Evolutionary conservation across 1,140 invertebrate genomes (phyloP).

Genomic region (Drosophila mauritiana): DNA sequence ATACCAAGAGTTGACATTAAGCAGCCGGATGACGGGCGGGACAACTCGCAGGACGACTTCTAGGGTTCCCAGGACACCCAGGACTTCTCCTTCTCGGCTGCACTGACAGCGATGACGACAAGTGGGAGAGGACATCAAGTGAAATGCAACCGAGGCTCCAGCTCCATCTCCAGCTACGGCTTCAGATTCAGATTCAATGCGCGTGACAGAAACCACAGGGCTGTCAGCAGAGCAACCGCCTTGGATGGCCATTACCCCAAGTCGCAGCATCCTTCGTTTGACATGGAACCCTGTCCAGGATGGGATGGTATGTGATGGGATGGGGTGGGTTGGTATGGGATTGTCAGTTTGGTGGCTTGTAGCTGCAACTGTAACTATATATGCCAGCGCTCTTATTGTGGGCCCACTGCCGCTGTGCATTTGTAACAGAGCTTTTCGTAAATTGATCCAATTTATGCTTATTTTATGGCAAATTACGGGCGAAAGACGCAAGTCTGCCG

Average conservation of each 20-base stretch:
- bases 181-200: conserved; percentile 65
- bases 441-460: conserved; percentile 82
- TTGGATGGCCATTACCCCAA: conserved; percentile 67
- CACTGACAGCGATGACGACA: conserved; percentile 52
- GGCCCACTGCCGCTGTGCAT: conserved; percentile 50
- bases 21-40: conserved; percentile 50
- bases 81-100: not conserved
- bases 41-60: conserved; percentile 12
- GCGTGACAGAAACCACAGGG: conserved; percentile 72
- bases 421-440: conserved; percentile 75
- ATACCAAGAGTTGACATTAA: conserved; percentile 80
- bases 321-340: conserved; percentile 4
- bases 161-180: conserved; percentile 1
- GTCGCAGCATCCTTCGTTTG: conserved; percentile 34
- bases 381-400: conserved; percentile 32
- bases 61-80: not conserved
- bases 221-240: conserved; percentile 45
- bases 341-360: conserved; percentile 12
- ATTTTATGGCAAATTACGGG: conserved; percentile 81
- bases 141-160: conserved; percentile 63
- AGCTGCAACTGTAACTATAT: conserved; percentile 46
- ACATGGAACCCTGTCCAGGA: conserved; percentile 40
- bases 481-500: conserved; percentile 40
- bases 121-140: conserved; percentile 56
- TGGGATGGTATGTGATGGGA: conserved; percentile 11